phyloP scores from a whole-genome alignment of 2,888 invertebrate genomes.

The Lithophane socia region DNA sequence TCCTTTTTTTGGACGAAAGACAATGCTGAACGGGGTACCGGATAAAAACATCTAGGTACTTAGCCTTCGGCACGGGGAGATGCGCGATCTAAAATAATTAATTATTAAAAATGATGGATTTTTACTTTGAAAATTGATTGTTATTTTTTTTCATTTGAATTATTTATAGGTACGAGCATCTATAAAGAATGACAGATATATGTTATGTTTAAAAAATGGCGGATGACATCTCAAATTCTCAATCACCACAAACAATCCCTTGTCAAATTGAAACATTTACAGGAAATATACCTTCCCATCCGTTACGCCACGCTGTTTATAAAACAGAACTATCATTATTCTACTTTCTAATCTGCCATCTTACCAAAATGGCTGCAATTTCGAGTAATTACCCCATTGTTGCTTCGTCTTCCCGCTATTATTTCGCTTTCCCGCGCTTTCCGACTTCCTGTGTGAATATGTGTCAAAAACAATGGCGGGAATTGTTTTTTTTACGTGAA shows the following conservation, averaged over 20 bases:
- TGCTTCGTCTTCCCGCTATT: slow-evolving; percentile 65
- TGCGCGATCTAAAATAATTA: background rate
- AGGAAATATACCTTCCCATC: slow-evolving; percentile 40
- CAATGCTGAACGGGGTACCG: background rate
- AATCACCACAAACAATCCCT: background rate
- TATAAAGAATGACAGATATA: background rate
- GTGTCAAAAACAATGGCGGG: slow-evolving; percentile 64
- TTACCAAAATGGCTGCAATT: slow-evolving; percentile 65
- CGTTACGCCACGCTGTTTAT: slow-evolving; percentile 35
- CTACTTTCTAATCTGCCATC: slow-evolving; percentile 66
- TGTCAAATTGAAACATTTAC: slow-evolving; percentile 19
- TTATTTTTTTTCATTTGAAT: background rate
- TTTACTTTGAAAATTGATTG: too few relatives aligned
- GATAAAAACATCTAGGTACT: background rate
- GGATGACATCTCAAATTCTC: background rate
- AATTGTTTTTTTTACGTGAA: slow-evolving; percentile 55
- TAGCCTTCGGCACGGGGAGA: background rate
- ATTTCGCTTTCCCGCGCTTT: slow-evolving; percentile 67
- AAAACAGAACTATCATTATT: slow-evolving; percentile 48
- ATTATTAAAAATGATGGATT: too few relatives aligned
- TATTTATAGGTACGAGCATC: background rate
- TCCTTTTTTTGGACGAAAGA: background rate
- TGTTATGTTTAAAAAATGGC: slow-evolving; percentile 5
- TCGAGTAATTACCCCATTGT: slow-evolving; percentile 64
- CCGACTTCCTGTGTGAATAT: slow-evolving; percentile 66